Base-by-base conservation (phyloP, 2,888 invertebrate species). In the Tipula unca region DNA sequence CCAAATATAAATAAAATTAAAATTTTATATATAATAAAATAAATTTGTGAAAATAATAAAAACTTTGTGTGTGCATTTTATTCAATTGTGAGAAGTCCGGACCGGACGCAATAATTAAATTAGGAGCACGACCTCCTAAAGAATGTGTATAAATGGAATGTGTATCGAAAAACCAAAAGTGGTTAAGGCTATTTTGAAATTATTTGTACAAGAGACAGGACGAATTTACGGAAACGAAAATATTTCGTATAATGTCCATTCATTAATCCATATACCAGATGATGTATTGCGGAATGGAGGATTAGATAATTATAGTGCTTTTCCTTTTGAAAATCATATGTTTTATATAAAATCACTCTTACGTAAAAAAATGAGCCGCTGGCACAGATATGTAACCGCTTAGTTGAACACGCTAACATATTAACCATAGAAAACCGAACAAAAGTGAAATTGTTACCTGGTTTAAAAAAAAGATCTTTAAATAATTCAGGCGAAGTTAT, bases 241-340 rank as follows among this genome's bases (percentile, higher is more conserved):
- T 85, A 85, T 87, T 32, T 85, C 87, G 8, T 86, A 87, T 54
- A 88, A 88, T 86, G 86, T 88, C 1, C 88, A 88, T 84, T 87
- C 87, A 86, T 86, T 88, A 42, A 86, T 88, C 42, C 88, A 88
- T 86, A 42, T 88, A 13, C 84, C 87, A n/a, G 82, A 86, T 85
- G 87, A 88, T 48, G 87, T 86, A 10, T 86, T 86, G 86, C 86
- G 83, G 5, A 86, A 82, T 86, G 88, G 87, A 8, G 13, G 39
- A 8, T 85, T 88, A 36, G 87, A 88, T 69, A 85, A 86, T 36
- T 88, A 88, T 48, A 88, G 87, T 85, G 86, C 87, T 1, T 87
- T 87, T 54, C 86, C 87, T 85, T 88, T 86, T 85, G 88, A 87
- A 86, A 87, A 86, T 85, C 87, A 86, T 54, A 87, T 88, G 86